Conservation (phyloP, 2,113 vertebrate species). For the Myodes glareolus region DNA sequence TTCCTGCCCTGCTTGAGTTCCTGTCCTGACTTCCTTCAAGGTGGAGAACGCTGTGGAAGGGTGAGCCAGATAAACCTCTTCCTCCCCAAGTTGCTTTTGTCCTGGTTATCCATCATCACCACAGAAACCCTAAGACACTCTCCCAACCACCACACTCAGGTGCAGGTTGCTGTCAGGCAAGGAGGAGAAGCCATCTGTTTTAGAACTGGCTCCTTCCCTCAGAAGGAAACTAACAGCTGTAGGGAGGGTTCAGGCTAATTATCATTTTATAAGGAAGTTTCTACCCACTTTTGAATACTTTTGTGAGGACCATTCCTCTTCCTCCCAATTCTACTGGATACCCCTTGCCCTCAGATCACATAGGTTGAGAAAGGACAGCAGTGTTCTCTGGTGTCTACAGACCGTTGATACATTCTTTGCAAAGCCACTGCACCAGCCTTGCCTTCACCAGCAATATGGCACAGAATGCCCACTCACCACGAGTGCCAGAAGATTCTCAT, state of each 20-base stretch:
- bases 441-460: rapidly evolving
- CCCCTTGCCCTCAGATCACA: neutral
- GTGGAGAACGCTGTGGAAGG: neutral
- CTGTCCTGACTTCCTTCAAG: neutral
- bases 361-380: neutral
- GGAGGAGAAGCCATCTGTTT: neutral
- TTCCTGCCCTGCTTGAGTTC: neutral
- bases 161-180: neutral
- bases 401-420: neutral
- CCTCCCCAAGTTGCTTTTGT: neutral
- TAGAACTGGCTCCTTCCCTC: neutral
- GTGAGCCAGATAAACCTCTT: neutral
- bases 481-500: neutral
- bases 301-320: neutral
- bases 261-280: neutral
- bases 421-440: neutral
- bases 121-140: neutral
- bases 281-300: neutral
- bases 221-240: neutral
- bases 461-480: neutral
- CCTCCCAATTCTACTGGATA: neutral
- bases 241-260: neutral
- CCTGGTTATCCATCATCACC: neutral
- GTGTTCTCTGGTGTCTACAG: neutral
- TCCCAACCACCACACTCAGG: neutral